A percentile compares a stretch with the other conserved stretches of the same genome.
These are phyloP conservation scores for Mormyrus iriodes DNA, from an alignment of 2,113 vertebrate species.

Conservation along the genomic window DNA sequence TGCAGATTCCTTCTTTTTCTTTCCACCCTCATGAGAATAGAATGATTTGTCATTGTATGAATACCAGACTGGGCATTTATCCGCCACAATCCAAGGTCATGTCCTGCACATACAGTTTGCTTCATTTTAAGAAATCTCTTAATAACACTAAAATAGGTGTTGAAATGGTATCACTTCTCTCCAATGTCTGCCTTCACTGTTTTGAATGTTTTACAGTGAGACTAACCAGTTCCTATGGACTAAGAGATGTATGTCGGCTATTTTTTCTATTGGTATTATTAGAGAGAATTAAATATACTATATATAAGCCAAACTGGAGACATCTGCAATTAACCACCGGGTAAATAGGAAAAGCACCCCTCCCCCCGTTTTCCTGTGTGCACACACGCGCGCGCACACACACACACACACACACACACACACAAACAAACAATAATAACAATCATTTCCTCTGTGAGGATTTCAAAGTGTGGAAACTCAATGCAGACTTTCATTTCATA, in stretches of 20 bases:
- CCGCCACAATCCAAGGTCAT: background rate
- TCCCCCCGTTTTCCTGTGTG: background rate
- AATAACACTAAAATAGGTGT: background rate
- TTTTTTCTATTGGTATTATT: background rate
- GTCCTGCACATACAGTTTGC: background rate
- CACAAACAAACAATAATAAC: background rate
- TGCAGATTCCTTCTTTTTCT: background rate
- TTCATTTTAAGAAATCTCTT: background rate
- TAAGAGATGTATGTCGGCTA: background rate
- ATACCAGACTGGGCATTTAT: background rate
- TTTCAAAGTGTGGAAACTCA: background rate
- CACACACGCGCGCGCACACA: background rate
- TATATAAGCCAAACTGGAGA: background rate
- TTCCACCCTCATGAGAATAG: background rate
- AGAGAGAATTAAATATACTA: background rate
- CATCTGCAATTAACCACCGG: background rate
- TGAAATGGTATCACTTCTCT: background rate
- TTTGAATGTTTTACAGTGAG: background rate
- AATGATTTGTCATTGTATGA: background rate
- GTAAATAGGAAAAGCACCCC: background rate
- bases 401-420: background rate
- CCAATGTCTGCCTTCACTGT: background rate
- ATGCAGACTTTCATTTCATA: background rate
- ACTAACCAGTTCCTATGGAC: background rate
- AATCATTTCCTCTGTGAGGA: background rate